Evolutionary conservation across 2,113 vertebrate genomes (phyloP).

Genomic region (Ahaetulla prasina): DNA sequence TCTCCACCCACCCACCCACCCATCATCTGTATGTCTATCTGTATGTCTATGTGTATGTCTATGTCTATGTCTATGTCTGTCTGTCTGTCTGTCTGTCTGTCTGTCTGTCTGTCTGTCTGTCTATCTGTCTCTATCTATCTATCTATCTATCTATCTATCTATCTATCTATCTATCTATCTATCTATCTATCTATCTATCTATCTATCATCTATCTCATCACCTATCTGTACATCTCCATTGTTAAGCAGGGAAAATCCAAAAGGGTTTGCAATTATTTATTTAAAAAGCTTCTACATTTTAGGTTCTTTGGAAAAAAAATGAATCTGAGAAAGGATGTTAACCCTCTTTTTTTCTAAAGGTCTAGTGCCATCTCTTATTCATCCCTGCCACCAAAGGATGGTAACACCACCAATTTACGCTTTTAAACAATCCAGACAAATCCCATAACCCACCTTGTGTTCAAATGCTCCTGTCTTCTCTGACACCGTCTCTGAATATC

Average conservation of each 20-base stretch:
- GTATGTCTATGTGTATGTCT: too few relatives aligned
- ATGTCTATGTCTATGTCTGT: too few relatives aligned
- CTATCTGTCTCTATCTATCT: too few relatives aligned
- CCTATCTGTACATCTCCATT: not conserved
- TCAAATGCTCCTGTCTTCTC: not conserved
- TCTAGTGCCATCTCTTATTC: not conserved
- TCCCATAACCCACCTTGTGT: not conserved
- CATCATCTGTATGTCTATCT: too few relatives aligned
- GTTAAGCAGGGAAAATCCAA: not conserved
- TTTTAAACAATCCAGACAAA: not conserved
- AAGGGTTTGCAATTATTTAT: not conserved
- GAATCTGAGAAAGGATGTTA: not conserved
- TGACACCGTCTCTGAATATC: not conserved
- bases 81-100: too few relatives aligned
- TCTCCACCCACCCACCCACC: too few relatives aligned
- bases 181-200: not conserved
- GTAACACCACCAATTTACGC: not conserved
- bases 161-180: not conserved
- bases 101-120: too few relatives aligned
- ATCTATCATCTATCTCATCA: not conserved
- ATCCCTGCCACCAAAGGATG: not conserved
- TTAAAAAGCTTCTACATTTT: not conserved
- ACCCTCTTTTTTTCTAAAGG: not conserved
- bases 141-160: too few relatives aligned
- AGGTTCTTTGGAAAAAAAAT: not conserved